A percentile compares a stretch with the other conserved stretches of the same genome.
phyloP scores from a whole-genome alignment of 2,113 vertebrate species.

The Nicator chloris region DNA sequence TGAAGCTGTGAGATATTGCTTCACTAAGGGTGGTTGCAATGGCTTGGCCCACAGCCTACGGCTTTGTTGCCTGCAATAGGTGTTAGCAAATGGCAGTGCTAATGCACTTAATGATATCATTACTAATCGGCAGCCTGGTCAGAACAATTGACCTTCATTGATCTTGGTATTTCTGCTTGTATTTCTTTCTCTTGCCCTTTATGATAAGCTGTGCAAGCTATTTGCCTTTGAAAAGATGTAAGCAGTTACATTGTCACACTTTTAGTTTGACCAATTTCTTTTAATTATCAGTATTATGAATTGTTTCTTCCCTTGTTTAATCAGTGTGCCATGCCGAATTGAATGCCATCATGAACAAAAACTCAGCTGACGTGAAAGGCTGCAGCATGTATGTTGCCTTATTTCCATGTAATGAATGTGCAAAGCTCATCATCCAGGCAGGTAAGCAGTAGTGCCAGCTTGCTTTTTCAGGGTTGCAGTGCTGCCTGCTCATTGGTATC shows the following conservation, averaged over 20 bases:
- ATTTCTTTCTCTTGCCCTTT: conserved; percentile 15
- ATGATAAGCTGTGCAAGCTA: conserved; percentile 26
- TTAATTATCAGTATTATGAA: conserved; percentile 13
- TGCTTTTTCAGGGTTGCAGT: conserved; percentile 29
- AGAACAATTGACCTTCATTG: conserved; percentile 39
- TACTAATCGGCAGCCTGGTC: conserved; percentile 30
- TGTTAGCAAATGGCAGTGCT: conserved; percentile 43
- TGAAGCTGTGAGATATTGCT: conserved; percentile 62
- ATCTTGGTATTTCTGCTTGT: conserved; percentile 34
- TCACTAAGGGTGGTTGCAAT: conserved; percentile 19
- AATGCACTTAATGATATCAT: conserved; percentile 23
- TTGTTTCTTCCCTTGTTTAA: not conserved
- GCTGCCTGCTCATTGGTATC: conserved; percentile 11
- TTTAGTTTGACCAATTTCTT: conserved; percentile 29
- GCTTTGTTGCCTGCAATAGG: conserved; percentile 49
- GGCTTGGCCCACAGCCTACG: conserved; percentile 59
- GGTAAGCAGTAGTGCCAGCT: conserved; percentile 73
- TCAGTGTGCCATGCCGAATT: conserved; percentile 95
- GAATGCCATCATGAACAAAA: conserved; percentile 99
- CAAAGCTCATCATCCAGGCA: conserved; percentile 98
- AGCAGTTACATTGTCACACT: conserved; percentile 26
- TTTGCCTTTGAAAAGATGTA: conserved; percentile 52
- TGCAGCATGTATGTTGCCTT: conserved; percentile 94
- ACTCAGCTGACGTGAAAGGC: conserved; percentile 91
- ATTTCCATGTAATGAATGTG: conserved; percentile 98